Percentiles rank a stretch among this genome's conserved stretches.
Conservation (phyloP, 2,113 vertebrate species). For the Microtus oregoni region DNA sequence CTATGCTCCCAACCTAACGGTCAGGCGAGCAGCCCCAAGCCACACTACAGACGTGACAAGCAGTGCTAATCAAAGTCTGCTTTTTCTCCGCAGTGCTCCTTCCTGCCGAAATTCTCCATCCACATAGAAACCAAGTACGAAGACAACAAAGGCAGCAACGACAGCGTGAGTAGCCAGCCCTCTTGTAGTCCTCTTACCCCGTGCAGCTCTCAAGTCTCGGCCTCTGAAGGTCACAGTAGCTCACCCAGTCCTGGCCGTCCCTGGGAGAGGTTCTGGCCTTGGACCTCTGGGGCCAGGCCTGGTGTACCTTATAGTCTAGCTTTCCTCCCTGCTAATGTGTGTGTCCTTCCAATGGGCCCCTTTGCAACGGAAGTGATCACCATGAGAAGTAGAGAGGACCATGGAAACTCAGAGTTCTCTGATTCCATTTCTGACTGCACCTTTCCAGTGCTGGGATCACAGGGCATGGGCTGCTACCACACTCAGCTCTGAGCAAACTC, state of each 20-base stretch:
- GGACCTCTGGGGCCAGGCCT: not conserved
- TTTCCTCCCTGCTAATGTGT: conserved; percentile 18
- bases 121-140: conserved; percentile 96
- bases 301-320: not conserved
- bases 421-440: not conserved
- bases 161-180: conserved; percentile 89
- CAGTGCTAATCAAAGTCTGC: conserved; percentile 23
- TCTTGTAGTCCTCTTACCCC: fast-evolving
- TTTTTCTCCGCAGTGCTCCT: conserved; percentile 90
- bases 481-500: not conserved
- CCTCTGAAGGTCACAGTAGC: not conserved
- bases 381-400: not conserved
- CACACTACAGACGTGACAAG: not conserved
- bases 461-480: not conserved
- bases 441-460: not conserved
- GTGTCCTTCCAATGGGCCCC: not conserved
- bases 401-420: not conserved
- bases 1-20: not conserved
- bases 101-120: conserved; percentile 96
- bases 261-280: not conserved
- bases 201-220: fast-evolving
- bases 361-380: not conserved
- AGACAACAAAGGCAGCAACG: conserved; percentile 94
- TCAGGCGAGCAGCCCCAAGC: not conserved
- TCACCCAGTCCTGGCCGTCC: not conserved